A percentile compares a stretch with the other conserved stretches of the same genome.
Conservation (phyloP, 2,113 vertebrate genomes). For the Neofelis nebulosa region DNA sequence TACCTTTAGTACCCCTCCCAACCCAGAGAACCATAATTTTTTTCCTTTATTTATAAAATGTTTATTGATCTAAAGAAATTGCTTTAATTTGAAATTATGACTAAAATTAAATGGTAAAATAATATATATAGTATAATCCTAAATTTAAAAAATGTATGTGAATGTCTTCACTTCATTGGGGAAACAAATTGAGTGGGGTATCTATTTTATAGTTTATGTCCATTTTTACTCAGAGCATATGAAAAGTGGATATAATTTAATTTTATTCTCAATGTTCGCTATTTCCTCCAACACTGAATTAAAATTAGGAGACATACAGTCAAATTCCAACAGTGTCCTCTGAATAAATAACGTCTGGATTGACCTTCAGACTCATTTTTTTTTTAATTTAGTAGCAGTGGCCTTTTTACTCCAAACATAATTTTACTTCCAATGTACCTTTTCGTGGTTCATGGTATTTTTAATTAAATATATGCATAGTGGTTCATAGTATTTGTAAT, state of each 20-base stretch:
- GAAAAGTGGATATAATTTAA: background rate
- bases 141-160: background rate
- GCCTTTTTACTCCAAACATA: background rate
- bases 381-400: background rate
- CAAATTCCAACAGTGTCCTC: background rate
- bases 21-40: background rate
- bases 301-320: background rate
- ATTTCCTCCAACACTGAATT: background rate
- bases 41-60: background rate
- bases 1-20: background rate
- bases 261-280: background rate
- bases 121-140: background rate
- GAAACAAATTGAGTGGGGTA: background rate
- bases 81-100: background rate
- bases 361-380: background rate
- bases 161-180: background rate
- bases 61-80: background rate
- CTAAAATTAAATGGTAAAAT: background rate
- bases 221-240: background rate
- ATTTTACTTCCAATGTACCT: background rate
- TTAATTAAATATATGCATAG: background rate
- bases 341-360: background rate
- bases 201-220: background rate
- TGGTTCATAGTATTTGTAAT: background rate
- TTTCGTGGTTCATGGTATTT: background rate